A percentile compares a stretch with the other conserved stretches of the same genome.
phyloP scores from a whole-genome alignment of 2,888 invertebrate genomes.

The Escarpia spicata region DNA sequence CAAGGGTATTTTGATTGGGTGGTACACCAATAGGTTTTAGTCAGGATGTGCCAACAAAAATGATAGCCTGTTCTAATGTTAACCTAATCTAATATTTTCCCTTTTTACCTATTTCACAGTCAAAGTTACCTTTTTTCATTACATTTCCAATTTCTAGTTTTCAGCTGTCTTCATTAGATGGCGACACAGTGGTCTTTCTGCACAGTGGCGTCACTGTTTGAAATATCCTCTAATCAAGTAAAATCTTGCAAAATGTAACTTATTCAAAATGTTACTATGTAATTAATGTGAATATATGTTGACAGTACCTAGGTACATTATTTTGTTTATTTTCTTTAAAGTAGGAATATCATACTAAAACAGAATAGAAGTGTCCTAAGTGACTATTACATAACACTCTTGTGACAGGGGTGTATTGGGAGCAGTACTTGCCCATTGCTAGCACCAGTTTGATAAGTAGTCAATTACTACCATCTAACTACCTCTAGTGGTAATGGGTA shows the following conservation, averaged over 20 bases:
- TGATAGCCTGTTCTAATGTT: too few species aligned
- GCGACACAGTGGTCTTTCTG: too few species aligned
- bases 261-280: neutral
- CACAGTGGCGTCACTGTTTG: too few species aligned
- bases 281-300: too few species aligned
- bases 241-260: neutral
- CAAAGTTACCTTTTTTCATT: too few species aligned
- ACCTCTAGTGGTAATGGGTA: neutral
- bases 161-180: too few species aligned
- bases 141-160: too few species aligned
- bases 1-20: neutral
- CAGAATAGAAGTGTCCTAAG: neutral
- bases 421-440: neutral
- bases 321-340: neutral
- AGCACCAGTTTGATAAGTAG: constrained; percentile 1
- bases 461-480: neutral
- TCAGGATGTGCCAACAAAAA: too few species aligned
- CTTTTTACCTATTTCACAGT: too few species aligned
- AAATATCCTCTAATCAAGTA: too few species aligned
- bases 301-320: neutral
- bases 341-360: neutral
- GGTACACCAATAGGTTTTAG: too few species aligned
- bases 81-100: too few species aligned
- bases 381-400: neutral
- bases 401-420: neutral